These are phyloP conservation scores for Equus przewalskii DNA, from an alignment of 2,113 vertebrate species.

Conservation along the genomic window DNA sequence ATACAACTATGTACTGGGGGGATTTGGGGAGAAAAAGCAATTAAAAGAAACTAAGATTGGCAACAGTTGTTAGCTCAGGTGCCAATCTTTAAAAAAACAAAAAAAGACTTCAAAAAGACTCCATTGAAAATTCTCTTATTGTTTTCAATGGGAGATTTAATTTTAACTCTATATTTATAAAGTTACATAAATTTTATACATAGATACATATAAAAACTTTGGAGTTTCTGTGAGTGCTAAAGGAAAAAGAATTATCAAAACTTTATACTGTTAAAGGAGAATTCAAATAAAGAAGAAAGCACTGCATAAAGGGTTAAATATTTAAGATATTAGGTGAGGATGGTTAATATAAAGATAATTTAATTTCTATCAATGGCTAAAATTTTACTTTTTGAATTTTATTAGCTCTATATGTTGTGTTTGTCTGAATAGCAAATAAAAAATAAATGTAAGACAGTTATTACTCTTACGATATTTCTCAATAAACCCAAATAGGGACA, in stretches of 20 bases:
- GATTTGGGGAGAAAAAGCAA: too few species aligned
- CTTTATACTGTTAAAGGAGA: not conserved
- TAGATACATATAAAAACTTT: not conserved
- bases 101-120: constrained; percentile 16
- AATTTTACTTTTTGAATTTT: not conserved
- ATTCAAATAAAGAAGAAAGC: not conserved
- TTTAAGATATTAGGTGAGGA: not conserved
- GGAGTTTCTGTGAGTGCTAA: not conserved
- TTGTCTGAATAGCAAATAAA: constrained; percentile 5
- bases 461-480: not conserved
- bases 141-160: constrained; percentile 36
- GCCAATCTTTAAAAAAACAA: too few species aligned
- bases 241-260: not conserved
- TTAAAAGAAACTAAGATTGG: too few species aligned
- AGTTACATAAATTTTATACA: not conserved
- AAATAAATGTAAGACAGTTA: not conserved
- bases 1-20: too few species aligned
- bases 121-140: not conserved
- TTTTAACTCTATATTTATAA: not conserved
- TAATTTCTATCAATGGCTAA: not conserved
- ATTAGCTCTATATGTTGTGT: not conserved
- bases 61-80: too few species aligned
- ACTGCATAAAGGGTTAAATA: not conserved
- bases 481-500: not conserved
- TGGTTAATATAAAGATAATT: not conserved